These are phyloP conservation scores for Manis pentadactyla DNA, from an alignment of 2,797 vertebrate genomes.

Conservation along the genomic window DNA sequence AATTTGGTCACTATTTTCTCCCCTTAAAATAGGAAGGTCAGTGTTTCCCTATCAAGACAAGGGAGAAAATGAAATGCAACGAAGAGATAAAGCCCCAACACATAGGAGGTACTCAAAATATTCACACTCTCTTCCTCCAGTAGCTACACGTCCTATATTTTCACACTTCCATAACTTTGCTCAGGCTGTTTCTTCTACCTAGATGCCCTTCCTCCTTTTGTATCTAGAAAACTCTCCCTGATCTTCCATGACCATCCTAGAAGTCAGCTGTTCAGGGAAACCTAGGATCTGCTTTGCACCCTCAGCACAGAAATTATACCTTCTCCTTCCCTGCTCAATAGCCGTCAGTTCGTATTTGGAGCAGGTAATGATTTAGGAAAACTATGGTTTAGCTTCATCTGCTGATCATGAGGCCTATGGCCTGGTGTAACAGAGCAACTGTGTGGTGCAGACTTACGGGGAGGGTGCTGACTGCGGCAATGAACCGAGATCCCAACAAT, in stretches of 20 bases:
- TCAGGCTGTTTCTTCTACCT: neutral
- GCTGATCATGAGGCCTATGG: neutral
- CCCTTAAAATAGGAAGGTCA: neutral
- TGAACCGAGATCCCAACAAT: neutral
- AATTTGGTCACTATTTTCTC: neutral
- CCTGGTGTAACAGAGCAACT: neutral
- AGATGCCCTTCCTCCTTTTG: neutral
- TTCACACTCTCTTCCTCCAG: neutral
- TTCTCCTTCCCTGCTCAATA: neutral
- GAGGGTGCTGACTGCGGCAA: neutral
- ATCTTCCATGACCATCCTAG: neutral
- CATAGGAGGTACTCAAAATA: neutral
- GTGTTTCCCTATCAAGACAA: neutral
- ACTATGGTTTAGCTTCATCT: neutral
- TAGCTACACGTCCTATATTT: neutral
- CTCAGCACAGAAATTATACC: neutral
- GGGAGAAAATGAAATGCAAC: neutral
- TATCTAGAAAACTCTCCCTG: neutral
- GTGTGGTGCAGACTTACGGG: neutral
- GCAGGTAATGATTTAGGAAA: neutral
- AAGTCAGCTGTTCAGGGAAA: constrained; percentile 17
- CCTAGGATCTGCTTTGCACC: neutral
- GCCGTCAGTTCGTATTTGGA: neutral
- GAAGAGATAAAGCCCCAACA: neutral
- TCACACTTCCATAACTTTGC: neutral